phyloP scores from a whole-genome alignment of 1,140 invertebrate genomes.

The Drosophila serrata region DNA sequence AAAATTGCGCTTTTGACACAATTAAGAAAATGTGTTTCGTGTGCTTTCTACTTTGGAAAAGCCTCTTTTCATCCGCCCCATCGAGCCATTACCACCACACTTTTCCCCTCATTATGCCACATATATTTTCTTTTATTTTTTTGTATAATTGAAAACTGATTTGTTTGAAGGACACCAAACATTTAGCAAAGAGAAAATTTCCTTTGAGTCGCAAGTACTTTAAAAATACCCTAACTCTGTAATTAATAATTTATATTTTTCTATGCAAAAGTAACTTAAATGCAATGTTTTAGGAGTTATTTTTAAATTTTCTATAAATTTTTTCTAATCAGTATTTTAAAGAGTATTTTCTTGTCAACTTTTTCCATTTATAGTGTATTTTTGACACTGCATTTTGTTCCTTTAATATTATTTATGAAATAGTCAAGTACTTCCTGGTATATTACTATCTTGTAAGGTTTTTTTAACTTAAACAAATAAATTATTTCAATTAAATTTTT shows the following conservation, averaged over 20 bases:
- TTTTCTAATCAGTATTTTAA: too few relatives aligned
- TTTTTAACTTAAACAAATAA: too few relatives aligned
- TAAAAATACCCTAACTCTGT: not conserved
- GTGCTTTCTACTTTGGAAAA: constrained; percentile 27
- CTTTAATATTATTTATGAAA: not conserved
- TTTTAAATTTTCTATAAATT: too few relatives aligned
- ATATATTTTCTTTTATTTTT: not conserved
- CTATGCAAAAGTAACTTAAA: too few relatives aligned
- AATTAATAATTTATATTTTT: too few relatives aligned
- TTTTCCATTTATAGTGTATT: too few relatives aligned
- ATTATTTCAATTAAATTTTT: not conserved
- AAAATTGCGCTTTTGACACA: constrained; percentile 83
- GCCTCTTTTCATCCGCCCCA: not conserved
- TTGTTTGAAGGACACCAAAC: constrained; percentile 58
- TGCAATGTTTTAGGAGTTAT: too few relatives aligned
- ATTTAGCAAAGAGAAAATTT: constrained; percentile 34
- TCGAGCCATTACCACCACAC: not conserved
- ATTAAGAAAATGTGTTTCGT: constrained; percentile 74
- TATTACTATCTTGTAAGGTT: too few relatives aligned
- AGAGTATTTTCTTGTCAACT: too few relatives aligned
- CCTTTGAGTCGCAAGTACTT: constrained; percentile 1
- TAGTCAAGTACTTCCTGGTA: too few relatives aligned
- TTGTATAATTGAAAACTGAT: constrained; percentile 76
- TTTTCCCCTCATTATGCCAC: constrained; percentile 7
- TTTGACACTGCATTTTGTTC: too few relatives aligned